Evolutionary conservation across 2,888 invertebrate species (phyloP).

Genomic region (Megamerina dolium): DNA sequence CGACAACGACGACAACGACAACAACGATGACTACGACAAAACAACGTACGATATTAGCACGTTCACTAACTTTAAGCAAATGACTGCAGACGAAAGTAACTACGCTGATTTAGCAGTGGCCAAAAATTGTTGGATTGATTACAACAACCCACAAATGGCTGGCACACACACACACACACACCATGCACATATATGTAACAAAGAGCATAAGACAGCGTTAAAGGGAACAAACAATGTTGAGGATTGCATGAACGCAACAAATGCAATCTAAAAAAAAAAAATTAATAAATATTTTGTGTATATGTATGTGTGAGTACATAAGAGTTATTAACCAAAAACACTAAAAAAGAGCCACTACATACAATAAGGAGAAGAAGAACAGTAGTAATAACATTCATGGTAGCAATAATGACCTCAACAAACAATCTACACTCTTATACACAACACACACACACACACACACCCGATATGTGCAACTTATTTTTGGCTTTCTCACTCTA

Average conservation of each 20-base stretch:
- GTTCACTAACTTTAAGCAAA: constrained; percentile 50
- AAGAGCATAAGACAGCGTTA: no score
- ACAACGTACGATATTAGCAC: constrained; percentile 43
- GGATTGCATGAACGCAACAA: not conserved
- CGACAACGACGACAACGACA: constrained; percentile 22
- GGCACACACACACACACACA: constrained; percentile 13
- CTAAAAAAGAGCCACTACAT: no score
- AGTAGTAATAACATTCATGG: no score
- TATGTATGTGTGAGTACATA: no score
- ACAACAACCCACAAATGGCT: constrained; percentile 24
- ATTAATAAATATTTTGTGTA: not conserved
- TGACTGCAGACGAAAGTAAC: constrained; percentile 49
- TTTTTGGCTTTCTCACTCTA: no score
- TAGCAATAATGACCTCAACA: no score
- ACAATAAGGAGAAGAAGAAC: no score
- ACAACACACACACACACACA: no score
- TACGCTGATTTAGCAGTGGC: constrained; percentile 45
- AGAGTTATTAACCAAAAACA: no score
- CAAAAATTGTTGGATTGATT: constrained; percentile 40
- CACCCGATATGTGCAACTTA: no score
- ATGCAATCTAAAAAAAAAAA: not conserved
- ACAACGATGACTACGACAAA: no score
- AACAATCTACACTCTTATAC: no score
- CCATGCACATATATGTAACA: not conserved
- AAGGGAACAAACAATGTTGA: not conserved